Base-by-base conservation (phyloP, 2,888 invertebrate genomes). In the Dynastes maya region DNA sequence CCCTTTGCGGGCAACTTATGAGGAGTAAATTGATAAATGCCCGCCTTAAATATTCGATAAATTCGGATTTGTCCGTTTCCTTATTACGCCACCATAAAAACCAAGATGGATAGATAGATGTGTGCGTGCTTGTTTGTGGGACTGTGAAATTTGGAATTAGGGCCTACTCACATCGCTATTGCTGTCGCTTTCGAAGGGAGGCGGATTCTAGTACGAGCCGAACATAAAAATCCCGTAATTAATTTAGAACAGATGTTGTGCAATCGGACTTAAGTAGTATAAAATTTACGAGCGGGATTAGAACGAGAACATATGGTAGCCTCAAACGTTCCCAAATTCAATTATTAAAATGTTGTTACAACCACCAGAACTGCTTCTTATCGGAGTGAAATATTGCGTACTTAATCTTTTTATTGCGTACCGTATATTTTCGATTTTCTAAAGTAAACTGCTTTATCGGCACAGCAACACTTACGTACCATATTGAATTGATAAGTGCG, bases 241-340 rank as follows among this genome's bases (percentile, higher is more conserved):
- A 71, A 71, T 71, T 37, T 58, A 16, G 40, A 71, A 58, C 55
- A 37, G 55, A 16, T 58, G 71, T 71, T 71, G 53, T 32, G 40
- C 58, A 71, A 71, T 55, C 37, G 37, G 37, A 58, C 16, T 58
- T 71, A 71, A 71, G 55, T 71, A 55, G n/a, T 55, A 71, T 37
- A 16, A 58, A 71, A 71, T 71, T 71, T 71, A 71, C 32, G 71
- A 67, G 9, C 65, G 22, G 65, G 65, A 67, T 67, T 67, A 67
- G 6, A 3, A 5, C 37, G 4, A 61, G 61, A 61, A 61, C 29
- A 29, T 61, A 27, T 29, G 61, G 29, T 29, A n/a, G 61, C 22
- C 27, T 61, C 9, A 29, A 61, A 29, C 27, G 61, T 61, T 61
- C 9, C 61, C 61, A 61, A 61, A 61, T 61, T 61, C 61, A 61